Percentiles rank a stretch among this genome's conserved stretches.
These are phyloP conservation scores for Agrilus cyanescens DNA, from an alignment of 2,888 invertebrate genomes.

Conservation along the genomic window DNA sequence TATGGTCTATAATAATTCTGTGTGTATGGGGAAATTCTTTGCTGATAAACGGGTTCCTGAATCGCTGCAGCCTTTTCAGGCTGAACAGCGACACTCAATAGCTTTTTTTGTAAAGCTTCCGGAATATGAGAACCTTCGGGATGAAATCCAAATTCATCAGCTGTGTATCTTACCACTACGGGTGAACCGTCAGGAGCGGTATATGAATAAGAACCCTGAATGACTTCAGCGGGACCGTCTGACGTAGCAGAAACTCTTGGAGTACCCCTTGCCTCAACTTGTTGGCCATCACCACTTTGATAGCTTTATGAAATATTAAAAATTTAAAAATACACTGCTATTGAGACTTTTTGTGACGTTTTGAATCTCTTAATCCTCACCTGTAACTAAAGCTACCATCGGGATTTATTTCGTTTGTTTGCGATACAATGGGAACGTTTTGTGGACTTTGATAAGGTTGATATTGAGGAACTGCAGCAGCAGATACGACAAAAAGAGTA, in stretches of 20 bases:
- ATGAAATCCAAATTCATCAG: conserved; percentile 69
- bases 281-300: conserved; percentile 64
- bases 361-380: conserved; percentile 21
- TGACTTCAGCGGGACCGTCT: conserved; percentile 58
- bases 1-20: conserved; percentile 13
- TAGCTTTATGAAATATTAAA: conserved; percentile 40
- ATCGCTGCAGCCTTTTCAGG: conserved; percentile 15
- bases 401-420: conserved; percentile 42
- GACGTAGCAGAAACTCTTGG: conserved; percentile 59
- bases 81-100: conserved; percentile 15
- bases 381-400: conserved; percentile 49
- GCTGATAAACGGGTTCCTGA: conserved; percentile 12
- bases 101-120: conserved; percentile 61
- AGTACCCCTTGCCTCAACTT: conserved; percentile 66
- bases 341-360: not conserved
- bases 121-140: conserved; percentile 67
- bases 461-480: conserved; percentile 22
- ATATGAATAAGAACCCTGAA: conserved; percentile 66
- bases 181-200: conserved; percentile 64
- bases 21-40: not conserved
- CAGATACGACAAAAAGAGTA: conserved; percentile 17
- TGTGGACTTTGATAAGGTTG: conserved; percentile 13
- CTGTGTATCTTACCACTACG: conserved; percentile 56
- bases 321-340: not conserved
- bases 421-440: conserved; percentile 40